These are phyloP conservation scores for Perca schrenkii DNA, from an alignment of 2,113 vertebrate species.

Conservation along the genomic window DNA sequence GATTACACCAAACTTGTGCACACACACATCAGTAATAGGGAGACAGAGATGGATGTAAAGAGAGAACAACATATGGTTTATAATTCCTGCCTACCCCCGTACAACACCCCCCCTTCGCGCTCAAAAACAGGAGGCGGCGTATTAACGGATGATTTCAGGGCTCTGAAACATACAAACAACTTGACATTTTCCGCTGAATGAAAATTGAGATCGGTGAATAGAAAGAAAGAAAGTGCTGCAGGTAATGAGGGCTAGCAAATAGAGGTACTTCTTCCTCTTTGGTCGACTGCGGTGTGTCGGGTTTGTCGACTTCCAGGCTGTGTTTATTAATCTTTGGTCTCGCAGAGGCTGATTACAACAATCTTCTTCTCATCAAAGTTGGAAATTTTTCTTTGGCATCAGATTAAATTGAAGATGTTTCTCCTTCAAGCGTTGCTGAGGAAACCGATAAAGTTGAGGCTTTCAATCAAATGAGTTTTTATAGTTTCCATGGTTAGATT, in stretches of 20 bases:
- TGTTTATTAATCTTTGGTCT: conserved; percentile 40
- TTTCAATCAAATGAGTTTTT: conserved; percentile 43
- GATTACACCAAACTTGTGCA: conserved; percentile 35
- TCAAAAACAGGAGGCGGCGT: conserved; percentile 28
- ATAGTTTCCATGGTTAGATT: conserved; percentile 35
- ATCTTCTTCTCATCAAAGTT: conserved; percentile 41
- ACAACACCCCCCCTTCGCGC: neutral
- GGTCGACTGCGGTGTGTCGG: neutral
- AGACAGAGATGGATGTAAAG: conserved; percentile 44
- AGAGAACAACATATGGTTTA: conserved; percentile 39
- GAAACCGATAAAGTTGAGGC: conserved; percentile 5
- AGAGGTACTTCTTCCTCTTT: conserved; percentile 11
- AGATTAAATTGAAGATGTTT: conserved; percentile 26
- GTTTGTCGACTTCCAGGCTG: conserved; percentile 19
- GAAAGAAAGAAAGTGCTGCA: conserved; percentile 31
- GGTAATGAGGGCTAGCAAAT: conserved; percentile 40
- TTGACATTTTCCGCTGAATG: conserved; percentile 70
- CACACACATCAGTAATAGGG: conserved; percentile 26
- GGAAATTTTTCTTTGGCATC: conserved; percentile 9
- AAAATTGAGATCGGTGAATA: conserved; percentile 50
- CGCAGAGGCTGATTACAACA: conserved; percentile 36
- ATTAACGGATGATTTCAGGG: conserved; percentile 51
- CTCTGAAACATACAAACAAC: conserved; percentile 66
- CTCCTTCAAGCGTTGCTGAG: neutral
- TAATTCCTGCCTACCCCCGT: conserved; percentile 25